Evolutionary conservation across 2,113 vertebrate genomes (phyloP).

Genomic region (Ammospiza caudacuta): DNA sequence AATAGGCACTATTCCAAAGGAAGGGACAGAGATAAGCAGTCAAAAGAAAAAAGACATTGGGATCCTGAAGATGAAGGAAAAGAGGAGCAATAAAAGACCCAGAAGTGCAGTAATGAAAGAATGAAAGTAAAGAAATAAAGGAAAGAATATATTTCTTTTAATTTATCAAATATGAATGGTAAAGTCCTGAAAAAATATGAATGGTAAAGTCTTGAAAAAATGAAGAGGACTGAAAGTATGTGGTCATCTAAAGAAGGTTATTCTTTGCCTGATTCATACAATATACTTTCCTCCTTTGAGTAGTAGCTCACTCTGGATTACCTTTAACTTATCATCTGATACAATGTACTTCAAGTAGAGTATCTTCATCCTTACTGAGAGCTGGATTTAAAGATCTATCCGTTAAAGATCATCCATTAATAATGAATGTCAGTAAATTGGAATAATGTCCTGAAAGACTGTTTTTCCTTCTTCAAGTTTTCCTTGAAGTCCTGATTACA

Average conservation of each 20-base stretch:
- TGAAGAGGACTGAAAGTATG: not conserved
- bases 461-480: not conserved
- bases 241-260: not conserved
- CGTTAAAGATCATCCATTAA: not conserved
- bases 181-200: not conserved
- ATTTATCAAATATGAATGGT: not conserved
- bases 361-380: not conserved
- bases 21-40: not conserved
- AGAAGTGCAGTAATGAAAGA: not conserved
- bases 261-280: not conserved
- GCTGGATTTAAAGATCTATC: not conserved
- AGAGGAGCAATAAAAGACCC: not conserved
- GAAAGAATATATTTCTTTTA: not conserved
- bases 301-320: not conserved
- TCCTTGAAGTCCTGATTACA: not conserved
- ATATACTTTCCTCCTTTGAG: not conserved
- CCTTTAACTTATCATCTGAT: not conserved
- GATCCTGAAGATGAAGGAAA: not conserved
- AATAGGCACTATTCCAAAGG: not conserved
- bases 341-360: not conserved
- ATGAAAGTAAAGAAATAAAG: not conserved
- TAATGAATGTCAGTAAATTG: not conserved
- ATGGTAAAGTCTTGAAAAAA: not conserved
- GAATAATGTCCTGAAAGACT: not conserved
- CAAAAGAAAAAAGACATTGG: not conserved